Evolutionary conservation across 2,113 vertebrate species (phyloP), one percentile per base, ranked within the genome.

Genomic region (zebrafish (Danio rerio)): DNA sequence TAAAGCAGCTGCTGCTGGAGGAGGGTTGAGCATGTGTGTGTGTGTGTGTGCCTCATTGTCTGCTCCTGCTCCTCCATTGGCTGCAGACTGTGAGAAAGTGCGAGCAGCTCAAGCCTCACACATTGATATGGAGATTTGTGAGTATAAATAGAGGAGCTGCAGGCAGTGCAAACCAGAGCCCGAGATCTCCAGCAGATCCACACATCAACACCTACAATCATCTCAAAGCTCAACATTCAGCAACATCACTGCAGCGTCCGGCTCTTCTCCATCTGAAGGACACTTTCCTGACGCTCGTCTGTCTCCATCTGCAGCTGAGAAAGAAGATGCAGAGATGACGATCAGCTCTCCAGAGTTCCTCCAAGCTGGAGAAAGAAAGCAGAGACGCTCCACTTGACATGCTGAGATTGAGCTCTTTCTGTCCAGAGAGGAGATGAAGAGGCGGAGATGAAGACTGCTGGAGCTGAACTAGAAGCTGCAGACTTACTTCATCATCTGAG

Each of bases 71-170:
- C 87, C 87, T 65, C 86, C 88, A 94, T 93, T 93, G 92, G 92
- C 43, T 86, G 16, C 56, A 86, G 81, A 94, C 79, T 92, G 92
- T 93, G 93, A 90, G 93, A 93, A 92, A 87, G 56, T 91, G 69
- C 71, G 81, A n/a, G 50, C 80, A 90, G 84, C 86, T 86, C 85
- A 47, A 88, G 88, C 91, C 90, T 85, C 92, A 92, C 91, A 90
- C 89, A 92, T 93, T 92, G 86, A 92, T 90, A 93, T 93, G 92
- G 86, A 92, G 89, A 93, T 91, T 81, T 85, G 87, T 75, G 85
- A 89, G 75, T 91, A 93, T 93, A 93, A 92, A 90, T 88, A 92
- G 85, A 86, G 89, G 89, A 85, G 86, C 79, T 85, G 90, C 82
- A 87, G 82, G 72, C 90, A 89, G 84, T 70, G 85, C 61, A 90